A percentile compares a stretch with the other conserved stretches of the same genome.
Evolutionary conservation across 2,797 vertebrate genomes (phyloP).

Genomic region (Pteropus rufus): DNA sequence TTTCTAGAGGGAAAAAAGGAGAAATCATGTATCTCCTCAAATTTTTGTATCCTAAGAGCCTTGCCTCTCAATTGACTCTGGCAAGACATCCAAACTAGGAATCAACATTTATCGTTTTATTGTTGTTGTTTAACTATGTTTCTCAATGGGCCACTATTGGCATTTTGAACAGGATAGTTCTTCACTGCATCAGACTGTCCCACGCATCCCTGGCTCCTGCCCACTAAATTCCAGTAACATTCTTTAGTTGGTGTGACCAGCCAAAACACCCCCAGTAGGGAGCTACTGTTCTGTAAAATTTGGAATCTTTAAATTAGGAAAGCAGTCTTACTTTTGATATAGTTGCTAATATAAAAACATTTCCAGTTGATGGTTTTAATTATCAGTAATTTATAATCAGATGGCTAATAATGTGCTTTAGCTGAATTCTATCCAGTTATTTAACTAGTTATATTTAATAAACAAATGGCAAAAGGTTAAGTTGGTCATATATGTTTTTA

Average conservation of each 20-base stretch:
- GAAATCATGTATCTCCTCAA: neutral
- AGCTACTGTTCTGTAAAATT: neutral
- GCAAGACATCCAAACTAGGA: neutral
- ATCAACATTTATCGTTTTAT: neutral
- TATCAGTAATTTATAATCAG: neutral
- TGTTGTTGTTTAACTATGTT: neutral
- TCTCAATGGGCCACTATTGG: neutral
- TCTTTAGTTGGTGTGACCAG: neutral
- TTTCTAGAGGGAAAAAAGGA: neutral
- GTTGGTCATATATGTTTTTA: neutral
- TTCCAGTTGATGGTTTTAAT: neutral
- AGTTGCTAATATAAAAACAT: neutral
- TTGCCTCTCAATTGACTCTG: neutral
- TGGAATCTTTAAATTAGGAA: neutral
- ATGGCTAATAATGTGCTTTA: neutral
- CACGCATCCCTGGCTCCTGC: neutral
- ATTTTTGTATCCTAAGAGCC: neutral
- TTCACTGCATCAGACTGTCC: neutral
- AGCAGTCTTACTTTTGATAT: conserved; percentile 4
- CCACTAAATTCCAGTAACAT: neutral
- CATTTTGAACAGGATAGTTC: neutral
- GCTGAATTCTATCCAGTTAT: neutral
- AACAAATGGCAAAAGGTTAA: conserved; percentile 12
- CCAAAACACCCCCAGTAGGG: neutral
- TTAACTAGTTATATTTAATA: conserved; percentile 15